Evolutionary conservation across 2,888 invertebrate genomes (phyloP), one percentile per base, ranked within the genome.

Genomic region (Pachydiplax longipennis): DNA sequence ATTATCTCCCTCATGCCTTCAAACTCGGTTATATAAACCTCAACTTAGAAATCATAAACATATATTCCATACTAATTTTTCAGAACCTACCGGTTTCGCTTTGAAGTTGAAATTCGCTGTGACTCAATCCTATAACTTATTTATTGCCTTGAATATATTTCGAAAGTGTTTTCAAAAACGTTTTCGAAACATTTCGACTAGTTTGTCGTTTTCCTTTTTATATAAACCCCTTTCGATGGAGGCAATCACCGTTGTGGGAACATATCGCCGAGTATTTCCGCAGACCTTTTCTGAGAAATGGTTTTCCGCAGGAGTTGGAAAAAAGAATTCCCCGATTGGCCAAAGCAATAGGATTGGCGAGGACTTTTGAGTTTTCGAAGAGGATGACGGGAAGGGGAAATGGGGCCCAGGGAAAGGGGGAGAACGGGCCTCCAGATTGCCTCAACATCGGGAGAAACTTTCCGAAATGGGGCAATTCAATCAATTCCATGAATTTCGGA

Each of bases 391-490:
- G 35, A 31, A 58, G 53, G 53, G 58, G 44, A 44, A 82, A 44
- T n/a, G 82, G 25, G 25, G 2, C 53, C 1, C 53, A 25, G 53
- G n/a, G 58, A 65, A 37, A 87, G 25, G 25, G n/a, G 40, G 15
- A 22, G n/a, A 31, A 31, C n/a, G 31, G 58, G 35, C 15, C 37
- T 65, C 13, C 22, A 87, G 87, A 87, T 87, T 87, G 87, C 87
- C 61, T 65, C 65, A 4, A 61, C 58, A 87, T 58, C 87, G 87
- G 87, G 87, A 22, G 58, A 87, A 87, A 87, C 87, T 61, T 87
- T n/a, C 61, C 87, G 61, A 87, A 87, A 87, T 58, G 37, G 22
- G 87, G 61, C 65, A 87, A 58, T 87, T 87, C 87, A 87, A 87
- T 87, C 61, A 35, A 61, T 87, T 87, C 37, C 61, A 65, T 53